These are phyloP conservation scores for Reinhardtius hippoglossoides DNA, from an alignment of 2,113 vertebrate genomes.

Conservation along the genomic window DNA sequence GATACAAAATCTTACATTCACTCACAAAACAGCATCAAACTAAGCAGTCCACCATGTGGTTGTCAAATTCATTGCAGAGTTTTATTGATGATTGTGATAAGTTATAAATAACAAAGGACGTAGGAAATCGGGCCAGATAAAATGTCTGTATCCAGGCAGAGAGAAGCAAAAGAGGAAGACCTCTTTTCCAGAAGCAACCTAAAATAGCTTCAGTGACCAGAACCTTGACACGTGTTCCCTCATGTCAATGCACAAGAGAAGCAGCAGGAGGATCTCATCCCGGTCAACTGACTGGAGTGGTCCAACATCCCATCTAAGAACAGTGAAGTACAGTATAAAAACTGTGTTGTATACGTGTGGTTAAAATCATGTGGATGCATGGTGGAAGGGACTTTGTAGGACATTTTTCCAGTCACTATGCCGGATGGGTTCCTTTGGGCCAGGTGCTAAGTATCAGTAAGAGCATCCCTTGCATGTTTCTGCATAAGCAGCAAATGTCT, in stretches of 20 bases:
- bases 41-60: neutral
- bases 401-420: neutral
- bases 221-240: constrained; percentile 32
- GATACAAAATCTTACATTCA: neutral
- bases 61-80: neutral
- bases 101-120: neutral
- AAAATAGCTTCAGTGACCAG: constrained; percentile 66
- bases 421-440: constrained; percentile 26
- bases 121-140: neutral
- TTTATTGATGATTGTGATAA: neutral
- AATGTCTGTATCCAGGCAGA: constrained; percentile 42
- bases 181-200: constrained; percentile 30
- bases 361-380: constrained; percentile 29
- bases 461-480: constrained; percentile 63
- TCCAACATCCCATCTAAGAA: neutral
- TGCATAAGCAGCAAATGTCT: constrained; percentile 70
- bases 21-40: neutral
- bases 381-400: neutral
- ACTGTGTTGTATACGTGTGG: neutral
- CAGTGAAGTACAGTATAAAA: neutral
- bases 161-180: constrained; percentile 24
- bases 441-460: constrained; percentile 50
- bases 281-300: constrained; percentile 3
- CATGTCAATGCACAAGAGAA: constrained; percentile 16
- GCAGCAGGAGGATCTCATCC: constrained; percentile 36